Percentiles rank a stretch among this genome's conserved stretches.
These are phyloP conservation scores for Episyrphus balteatus DNA, from an alignment of 1,140 invertebrate species.

Conservation along the genomic window DNA sequence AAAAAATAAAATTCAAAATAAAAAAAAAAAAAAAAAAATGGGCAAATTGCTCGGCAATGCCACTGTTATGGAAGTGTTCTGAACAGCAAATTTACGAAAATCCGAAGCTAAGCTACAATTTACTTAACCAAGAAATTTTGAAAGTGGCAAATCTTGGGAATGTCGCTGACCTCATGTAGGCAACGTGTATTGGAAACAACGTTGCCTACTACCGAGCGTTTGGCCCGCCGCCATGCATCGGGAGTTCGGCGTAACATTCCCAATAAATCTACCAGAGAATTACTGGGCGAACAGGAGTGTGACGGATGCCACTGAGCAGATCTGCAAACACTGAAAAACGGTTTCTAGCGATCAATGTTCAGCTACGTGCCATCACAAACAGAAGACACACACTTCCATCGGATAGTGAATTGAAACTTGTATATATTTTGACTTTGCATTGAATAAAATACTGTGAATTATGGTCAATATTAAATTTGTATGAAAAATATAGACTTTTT, in stretches of 20 bases:
- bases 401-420: rapidly evolving
- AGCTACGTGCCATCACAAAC: slow-evolving; percentile 34
- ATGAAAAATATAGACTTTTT: too few relatives aligned
- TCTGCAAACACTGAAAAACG: slow-evolving; percentile 35
- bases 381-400: slow-evolving; percentile 34
- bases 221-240: slow-evolving; percentile 27
- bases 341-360: slow-evolving; percentile 31
- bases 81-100: slow-evolving; percentile 38
- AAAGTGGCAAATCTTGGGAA: slow-evolving; percentile 34
- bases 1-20: too few relatives aligned
- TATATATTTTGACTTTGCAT: slow-evolving; percentile 16
- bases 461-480: too few relatives aligned
- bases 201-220: slow-evolving; percentile 31
- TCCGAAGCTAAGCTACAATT: slow-evolving; percentile 39
- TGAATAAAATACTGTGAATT: too few relatives aligned
- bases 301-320: slow-evolving; percentile 37
- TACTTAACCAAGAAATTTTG: slow-evolving; percentile 39
- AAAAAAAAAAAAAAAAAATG: slow-evolving; percentile 25
- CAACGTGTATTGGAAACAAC: slow-evolving; percentile 12
- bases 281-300: slow-evolving; percentile 33
- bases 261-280: slow-evolving; percentile 24
- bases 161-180: slow-evolving; percentile 26
- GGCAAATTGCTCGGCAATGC: slow-evolving; percentile 38
- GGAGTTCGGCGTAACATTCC: slow-evolving; percentile 31
- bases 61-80: slow-evolving; percentile 37